These are phyloP conservation scores for Ochotona princeps DNA, from an alignment of 2,113 vertebrate genomes.

Conservation along the genomic window DNA sequence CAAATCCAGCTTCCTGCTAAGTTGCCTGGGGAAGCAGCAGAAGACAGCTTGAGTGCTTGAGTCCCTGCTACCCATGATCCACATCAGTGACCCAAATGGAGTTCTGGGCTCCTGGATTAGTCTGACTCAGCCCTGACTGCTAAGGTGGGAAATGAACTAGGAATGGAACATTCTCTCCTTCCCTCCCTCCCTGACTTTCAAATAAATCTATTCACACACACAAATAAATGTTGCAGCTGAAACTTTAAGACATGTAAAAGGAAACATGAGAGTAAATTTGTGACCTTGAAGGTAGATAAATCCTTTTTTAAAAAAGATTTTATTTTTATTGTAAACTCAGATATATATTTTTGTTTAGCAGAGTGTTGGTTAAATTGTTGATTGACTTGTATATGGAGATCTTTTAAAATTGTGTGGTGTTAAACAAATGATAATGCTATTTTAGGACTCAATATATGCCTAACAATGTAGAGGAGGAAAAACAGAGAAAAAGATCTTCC, in stretches of 20 bases:
- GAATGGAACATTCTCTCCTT: too few species aligned
- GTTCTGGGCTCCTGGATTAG: too few species aligned
- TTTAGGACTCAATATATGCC: conserved; percentile 26
- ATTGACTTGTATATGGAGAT: conserved; percentile 26
- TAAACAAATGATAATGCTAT: conserved; percentile 19
- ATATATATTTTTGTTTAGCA: neutral
- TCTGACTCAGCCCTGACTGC: too few species aligned
- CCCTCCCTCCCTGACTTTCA: neutral
- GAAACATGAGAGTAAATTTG: neutral
- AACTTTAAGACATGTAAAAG: neutral
- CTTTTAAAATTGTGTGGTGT: neutral
- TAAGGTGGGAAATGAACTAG: too few species aligned
- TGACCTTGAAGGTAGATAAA: neutral
- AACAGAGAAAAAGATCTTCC: too few species aligned
- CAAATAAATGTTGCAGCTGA: neutral
- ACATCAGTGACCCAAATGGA: too few species aligned
- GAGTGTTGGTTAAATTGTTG: conserved; percentile 40
- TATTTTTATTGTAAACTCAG: too few species aligned
- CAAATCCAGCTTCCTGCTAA: too few species aligned
- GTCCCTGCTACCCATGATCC: too few species aligned
- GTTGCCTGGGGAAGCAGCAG: too few species aligned
- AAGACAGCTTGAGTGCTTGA: too few species aligned
- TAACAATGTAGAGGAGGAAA: neutral
- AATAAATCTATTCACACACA: neutral
- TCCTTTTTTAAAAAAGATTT: too few species aligned